Evolutionary conservation across 2,888 invertebrate species (phyloP).

Genomic region (Seladonia tumulorum): DNA sequence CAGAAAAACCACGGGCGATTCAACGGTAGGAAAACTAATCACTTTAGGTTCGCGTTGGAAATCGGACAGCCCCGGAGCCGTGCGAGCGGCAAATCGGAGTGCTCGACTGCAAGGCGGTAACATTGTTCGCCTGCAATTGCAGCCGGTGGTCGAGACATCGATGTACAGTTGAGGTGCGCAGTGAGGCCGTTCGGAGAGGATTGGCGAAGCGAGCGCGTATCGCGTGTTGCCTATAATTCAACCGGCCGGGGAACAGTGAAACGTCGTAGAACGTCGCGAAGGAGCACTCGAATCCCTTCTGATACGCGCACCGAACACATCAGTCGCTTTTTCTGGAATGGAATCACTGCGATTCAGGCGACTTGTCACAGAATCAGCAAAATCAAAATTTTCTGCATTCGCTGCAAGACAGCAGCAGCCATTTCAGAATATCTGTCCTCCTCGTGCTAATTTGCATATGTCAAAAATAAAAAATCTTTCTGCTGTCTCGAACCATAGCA

Average conservation of each 20-base stretch:
- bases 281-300: not conserved
- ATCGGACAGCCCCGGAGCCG: constrained; percentile 43
- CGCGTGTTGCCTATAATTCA: constrained; percentile 64
- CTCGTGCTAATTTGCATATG: no score
- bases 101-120: constrained; percentile 69
- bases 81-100: constrained; percentile 64
- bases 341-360: not conserved
- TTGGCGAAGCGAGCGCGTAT: constrained; percentile 61
- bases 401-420: no score
- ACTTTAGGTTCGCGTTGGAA: not conserved
- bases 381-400: no score
- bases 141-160: constrained; percentile 64
- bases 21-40: not conserved
- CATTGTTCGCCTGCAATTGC: constrained; percentile 69
- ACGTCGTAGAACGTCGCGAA: constrained; percentile 3
- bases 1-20: not conserved
- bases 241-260: not conserved
- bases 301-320: not conserved
- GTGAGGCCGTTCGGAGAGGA: constrained; percentile 68
- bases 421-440: no score
- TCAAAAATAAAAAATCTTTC: no score
- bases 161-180: constrained; percentile 71
- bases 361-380: no score
- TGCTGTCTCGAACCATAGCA: no score
- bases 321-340: not conserved